Evolutionary conservation across 2,797 vertebrate species (phyloP), one percentile per base, ranked within the genome.

Genomic region (Lagorchestes hirsutus): DNA sequence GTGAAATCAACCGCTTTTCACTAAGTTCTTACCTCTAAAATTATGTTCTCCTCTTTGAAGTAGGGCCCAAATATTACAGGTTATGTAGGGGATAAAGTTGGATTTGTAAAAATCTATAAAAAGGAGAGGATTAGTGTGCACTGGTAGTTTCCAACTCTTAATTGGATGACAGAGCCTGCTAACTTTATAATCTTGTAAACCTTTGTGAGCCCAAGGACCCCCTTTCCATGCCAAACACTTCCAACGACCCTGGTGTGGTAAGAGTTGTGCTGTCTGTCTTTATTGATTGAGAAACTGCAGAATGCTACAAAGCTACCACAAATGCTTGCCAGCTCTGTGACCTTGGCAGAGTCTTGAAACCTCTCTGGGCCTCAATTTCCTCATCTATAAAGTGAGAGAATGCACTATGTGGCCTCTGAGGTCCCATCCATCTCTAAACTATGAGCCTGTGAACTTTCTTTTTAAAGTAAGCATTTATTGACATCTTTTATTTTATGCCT

Each of bases 161-260:
- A 98, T 98, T 98, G 98, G 95, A 95, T 96, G 97, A 97, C 97
- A 98, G 97, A 96, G 97, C 96, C 98, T 98, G 98, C 96, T 97
- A 98, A 98, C 97, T 98, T 98, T 98, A 98, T 98, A 97, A 97
- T 97, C 97, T 97, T 98, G 97, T 98, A 98, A 98, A 98, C 96
- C 92, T 28, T 90, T 94, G 74, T 1, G 6, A 95, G 22, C 94
- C 93, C 96, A 95, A 94, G 97, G 97, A 98, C 96, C 91, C 96
- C 93, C 96, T 96, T 58, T 91, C 50, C 40, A 82, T 24, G 40
- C 74, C 74, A 82, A 82, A 27, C 40, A 82, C 74, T 27, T 82
- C 74, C 40, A 50, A 5, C 5, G 40, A 87, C 40, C 40, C 40
- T 1, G 10, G 31, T 3, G 40, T 82, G 67, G 18, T 82, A 46